Percentiles rank a stretch among this genome's conserved stretches.
Conservation (phyloP, 2,113 vertebrate species). For the Picathartes gymnocephalus region DNA sequence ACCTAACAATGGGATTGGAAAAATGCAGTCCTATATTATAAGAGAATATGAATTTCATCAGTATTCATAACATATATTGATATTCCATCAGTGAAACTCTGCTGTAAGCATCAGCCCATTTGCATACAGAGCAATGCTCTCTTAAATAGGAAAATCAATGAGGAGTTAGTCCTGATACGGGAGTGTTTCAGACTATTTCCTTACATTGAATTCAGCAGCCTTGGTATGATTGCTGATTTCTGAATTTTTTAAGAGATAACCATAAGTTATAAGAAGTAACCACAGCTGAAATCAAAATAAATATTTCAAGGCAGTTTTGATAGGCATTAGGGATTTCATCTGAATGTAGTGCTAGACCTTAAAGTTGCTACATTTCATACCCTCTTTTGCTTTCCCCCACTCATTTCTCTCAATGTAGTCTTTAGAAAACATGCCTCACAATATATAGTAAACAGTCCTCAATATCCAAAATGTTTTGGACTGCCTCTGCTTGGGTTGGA, state of each 20-base stretch:
- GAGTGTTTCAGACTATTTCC: background rate
- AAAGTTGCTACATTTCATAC: background rate
- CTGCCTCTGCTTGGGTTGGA: background rate
- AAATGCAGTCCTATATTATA: background rate
- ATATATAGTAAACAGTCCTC: background rate
- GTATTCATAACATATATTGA: conserved; percentile 39
- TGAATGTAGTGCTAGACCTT: background rate
- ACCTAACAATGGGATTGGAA: background rate
- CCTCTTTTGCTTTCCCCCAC: background rate
- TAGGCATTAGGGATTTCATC: background rate
- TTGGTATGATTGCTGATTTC: background rate
- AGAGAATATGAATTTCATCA: conserved; percentile 39
- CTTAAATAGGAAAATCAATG: conserved; percentile 50
- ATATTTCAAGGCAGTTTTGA: background rate
- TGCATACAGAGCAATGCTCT: conserved; percentile 16
- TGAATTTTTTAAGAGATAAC: background rate
- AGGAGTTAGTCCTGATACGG: conserved; percentile 20
- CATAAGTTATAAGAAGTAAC: background rate
- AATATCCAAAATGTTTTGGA: background rate
- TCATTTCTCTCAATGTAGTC: background rate
- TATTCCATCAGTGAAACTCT: background rate
- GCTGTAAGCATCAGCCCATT: conserved; percentile 6
- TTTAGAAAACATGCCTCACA: background rate
- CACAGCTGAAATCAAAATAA: background rate
- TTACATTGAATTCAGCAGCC: background rate